Base-by-base conservation (phyloP, 2,888 invertebrate genomes). In the Lycia hirtaria region DNA sequence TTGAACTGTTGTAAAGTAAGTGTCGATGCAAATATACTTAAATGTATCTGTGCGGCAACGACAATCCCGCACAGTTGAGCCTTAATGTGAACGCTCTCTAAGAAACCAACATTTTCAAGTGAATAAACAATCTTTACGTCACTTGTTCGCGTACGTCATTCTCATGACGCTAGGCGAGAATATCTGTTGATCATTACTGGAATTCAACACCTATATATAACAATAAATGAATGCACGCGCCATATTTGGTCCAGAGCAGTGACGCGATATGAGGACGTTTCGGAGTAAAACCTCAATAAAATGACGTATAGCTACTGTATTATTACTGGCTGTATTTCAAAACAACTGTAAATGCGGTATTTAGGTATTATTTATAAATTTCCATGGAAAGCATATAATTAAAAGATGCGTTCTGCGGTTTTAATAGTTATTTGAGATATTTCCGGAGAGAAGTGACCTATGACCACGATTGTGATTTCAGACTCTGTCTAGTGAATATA, bases 201-300 rank as follows among this genome's bases (percentile, higher is more conserved):
- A 33, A 33, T 33, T 0, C 12, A 33, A 9, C 14, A 33, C 33
- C 3, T 17, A 35, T 35, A 9, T 9, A 19, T 35, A 7, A 35
- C 17, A 10, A 15, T 15, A 22, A 41, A 28, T 15, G 12, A 14
- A 14, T 14, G 14, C 19, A 22, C 30, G 15, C 30, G 35, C 47
- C 37, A 48, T 48, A 37, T 48, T 37, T 17, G 47, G 47, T 24
- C 9, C 37, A 9, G 44, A 28, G 14, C 26, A 20, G 30, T 38
- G 12, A 28, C 26, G 38, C 14, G 20, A 26, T 49, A 15, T 35
- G n/a, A 24, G 35, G 38, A 28, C 7, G 17, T 9, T 37, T 20
- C 28, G 2, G 3, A 19, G 17, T 47, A 35, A 35, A 35, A 35
- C 35, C 24, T 6, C 24, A 22, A 14, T 9, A 43, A 20, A 1